Conservation (phyloP, 2,888 invertebrate species). For the Sphaeridia pumilis region DNA sequence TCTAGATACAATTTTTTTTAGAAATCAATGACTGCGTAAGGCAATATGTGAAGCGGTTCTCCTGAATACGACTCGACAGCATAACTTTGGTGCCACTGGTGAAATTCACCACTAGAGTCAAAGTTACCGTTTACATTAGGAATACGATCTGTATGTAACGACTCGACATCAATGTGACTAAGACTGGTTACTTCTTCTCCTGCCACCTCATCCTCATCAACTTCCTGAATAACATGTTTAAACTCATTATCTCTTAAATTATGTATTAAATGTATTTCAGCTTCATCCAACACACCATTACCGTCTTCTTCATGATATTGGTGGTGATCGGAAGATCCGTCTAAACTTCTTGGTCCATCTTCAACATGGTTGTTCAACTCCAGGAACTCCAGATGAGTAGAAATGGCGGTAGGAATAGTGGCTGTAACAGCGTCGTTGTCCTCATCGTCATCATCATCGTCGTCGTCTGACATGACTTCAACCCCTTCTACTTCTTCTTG, state of each 20-base stretch:
- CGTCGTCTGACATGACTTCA: too few relatives aligned
- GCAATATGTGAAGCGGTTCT: slow-evolving; percentile 77
- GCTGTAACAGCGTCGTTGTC: too few relatives aligned
- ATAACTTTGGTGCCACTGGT: slow-evolving; percentile 84
- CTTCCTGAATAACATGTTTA: background rate
- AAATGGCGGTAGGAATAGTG: too few relatives aligned
- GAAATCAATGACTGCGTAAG: slow-evolving; percentile 93
- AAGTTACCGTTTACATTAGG: slow-evolving; percentile 44
- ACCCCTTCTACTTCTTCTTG: too few relatives aligned
- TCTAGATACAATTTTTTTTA: too few relatives aligned
- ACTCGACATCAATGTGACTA: slow-evolving; percentile 40
- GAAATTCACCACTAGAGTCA: slow-evolving; percentile 50
- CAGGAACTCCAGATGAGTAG: too few relatives aligned
- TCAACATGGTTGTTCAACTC: too few relatives aligned
- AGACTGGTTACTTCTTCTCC: background rate
- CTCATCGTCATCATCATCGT: slow-evolving; percentile 5
- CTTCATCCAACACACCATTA: background rate
- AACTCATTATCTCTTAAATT: background rate
- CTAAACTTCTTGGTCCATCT: too few relatives aligned
- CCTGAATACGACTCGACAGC: slow-evolving; percentile 60
- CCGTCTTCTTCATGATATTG: background rate
- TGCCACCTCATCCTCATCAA: background rate
- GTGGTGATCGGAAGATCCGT: too few relatives aligned
- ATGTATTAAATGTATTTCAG: background rate
- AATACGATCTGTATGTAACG: slow-evolving; percentile 39